Conservation (phyloP, 2,888 invertebrate species). For the Unio delphinus region DNA sequence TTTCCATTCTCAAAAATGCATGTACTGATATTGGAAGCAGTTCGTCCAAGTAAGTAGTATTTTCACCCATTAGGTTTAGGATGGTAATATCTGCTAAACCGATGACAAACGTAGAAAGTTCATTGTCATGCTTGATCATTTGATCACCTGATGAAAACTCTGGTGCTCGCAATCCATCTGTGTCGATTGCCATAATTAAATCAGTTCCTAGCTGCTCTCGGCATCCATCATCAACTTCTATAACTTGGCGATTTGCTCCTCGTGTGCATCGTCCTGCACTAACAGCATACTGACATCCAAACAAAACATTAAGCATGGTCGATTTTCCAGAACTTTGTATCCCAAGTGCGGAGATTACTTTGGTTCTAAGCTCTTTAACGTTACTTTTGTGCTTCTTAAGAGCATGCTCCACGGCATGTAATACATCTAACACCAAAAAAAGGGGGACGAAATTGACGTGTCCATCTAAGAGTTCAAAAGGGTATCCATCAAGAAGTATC, state of each 20-base stretch:
- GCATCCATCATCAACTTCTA: conserved; percentile 1
- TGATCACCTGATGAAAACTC: conserved; percentile 3
- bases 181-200: conserved; percentile 16
- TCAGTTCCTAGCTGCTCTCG: neutral
- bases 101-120: conserved; percentile 15
- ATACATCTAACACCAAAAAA: conserved; percentile 17
- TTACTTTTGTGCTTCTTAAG: conserved; percentile 1
- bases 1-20: conserved; percentile 18
- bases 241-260: conserved; percentile 19
- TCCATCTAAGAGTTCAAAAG: conserved; percentile 23
- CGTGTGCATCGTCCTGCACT: conserved; percentile 30
- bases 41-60: conserved; percentile 11
- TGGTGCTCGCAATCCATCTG: conserved; percentile 22
- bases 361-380: neutral
- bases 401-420: neutral
- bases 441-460: conserved; percentile 13
- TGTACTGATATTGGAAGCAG: conserved; percentile 20
- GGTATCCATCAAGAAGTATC: conserved; percentile 10
- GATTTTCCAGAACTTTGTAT: conserved; percentile 38
- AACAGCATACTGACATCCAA: conserved; percentile 24
- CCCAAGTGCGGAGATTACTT: conserved; percentile 15
- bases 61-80: conserved; percentile 22
- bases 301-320: conserved; percentile 29
- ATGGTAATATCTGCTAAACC: conserved; percentile 18
- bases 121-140: conserved; percentile 16